Evolutionary conservation across 2,888 invertebrate species (phyloP), one percentile per base, ranked within the genome.

Genomic region (Hymenopus coronatus): DNA sequence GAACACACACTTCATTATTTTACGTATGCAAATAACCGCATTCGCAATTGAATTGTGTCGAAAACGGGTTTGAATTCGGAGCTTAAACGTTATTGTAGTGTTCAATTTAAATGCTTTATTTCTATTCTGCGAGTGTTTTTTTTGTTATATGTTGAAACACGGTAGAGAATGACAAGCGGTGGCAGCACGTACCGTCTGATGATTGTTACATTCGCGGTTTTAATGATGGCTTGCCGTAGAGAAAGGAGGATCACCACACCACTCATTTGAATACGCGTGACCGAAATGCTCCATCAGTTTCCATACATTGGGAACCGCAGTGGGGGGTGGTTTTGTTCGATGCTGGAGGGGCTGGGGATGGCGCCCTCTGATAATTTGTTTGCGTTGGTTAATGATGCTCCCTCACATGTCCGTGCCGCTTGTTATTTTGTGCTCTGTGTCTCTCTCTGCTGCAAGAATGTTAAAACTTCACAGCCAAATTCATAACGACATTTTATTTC

Each of bases 241-340:
- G 46, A 20, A 70, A 27, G 86, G 85, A 87, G 86, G 89, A 85
- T 88, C 88, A 88, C 88, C 85, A 27, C 84, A 46, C 8, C 33
- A 87, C 84, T 87, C 85, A 89, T 89, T 89, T 89, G 89, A 88
- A 89, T 89, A 88, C 89, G 84, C 89, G 89, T 89, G 89, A 89
- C 89, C 82, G 85, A 87, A 89, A 87, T 87, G 87, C 87, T 46
- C 86, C 86, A 86, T 86, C 86, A 86, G 86, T 86, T 86, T 86
- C 87, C 82, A 87, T 33, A 82, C 87, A 82, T 87, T 82, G 82
- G 82, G 30, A 70, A 87, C 82, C 87, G 82, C 54, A 70, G 54
- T 25, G 25, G 54, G 54, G 54, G 54, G 54, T 25, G 54, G 54
- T 70, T 70, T 70, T 70, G 54, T 30, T 87, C 87, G 87, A 87